Base-by-base conservation (phyloP, 2,888 invertebrate species). In the Sinopyrophorus schimmeli region DNA sequence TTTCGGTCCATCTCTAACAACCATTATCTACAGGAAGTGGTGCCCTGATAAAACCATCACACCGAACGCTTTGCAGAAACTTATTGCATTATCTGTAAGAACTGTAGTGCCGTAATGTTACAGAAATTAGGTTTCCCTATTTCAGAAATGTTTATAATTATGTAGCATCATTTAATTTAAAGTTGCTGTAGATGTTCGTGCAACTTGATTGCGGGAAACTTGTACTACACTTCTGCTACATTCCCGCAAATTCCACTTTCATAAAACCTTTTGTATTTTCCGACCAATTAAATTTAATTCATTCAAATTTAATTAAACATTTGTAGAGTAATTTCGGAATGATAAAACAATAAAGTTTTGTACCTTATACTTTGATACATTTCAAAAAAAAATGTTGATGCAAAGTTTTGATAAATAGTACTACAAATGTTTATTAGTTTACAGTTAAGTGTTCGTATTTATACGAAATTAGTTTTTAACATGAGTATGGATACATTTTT, bases 161-260 rank as follows among this genome's bases (percentile, higher is more conserved):
- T 30, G 30, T 40, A 40, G 30, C 20, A 40, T 40, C 27, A 40
- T 40, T 40, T 40, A 40, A 40, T 40, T 40, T 40, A 14, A 21
- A 30, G 27, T 14, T 18, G 18, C 28, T 28, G 20, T 28, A 14
- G 18, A 21, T 40, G 17, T 40, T 28, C 30, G 39, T 30, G 30
- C 20, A 40, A 21, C 39, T 30, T 40, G 39, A 40, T 40, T 40
- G 30, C 39, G 39, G 39, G 21, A 21, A 11, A 34, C 34, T 20
- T 24, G 35, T 16, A 9, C 24, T 9, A 24, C 24, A 10, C n/a
- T 10, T n/a, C 4, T 24, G 10, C 24, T 24, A 24, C 24, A 18
- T 21, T 7, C 7, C 6, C 5, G 32, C 32, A 11, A 32, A 32
- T 32, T 32, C 20, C 32, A 32, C 20, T 32, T 32, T 32, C 12